Base-by-base conservation (phyloP, 2,888 invertebrate genomes). In the Gerosis bhagava region DNA sequence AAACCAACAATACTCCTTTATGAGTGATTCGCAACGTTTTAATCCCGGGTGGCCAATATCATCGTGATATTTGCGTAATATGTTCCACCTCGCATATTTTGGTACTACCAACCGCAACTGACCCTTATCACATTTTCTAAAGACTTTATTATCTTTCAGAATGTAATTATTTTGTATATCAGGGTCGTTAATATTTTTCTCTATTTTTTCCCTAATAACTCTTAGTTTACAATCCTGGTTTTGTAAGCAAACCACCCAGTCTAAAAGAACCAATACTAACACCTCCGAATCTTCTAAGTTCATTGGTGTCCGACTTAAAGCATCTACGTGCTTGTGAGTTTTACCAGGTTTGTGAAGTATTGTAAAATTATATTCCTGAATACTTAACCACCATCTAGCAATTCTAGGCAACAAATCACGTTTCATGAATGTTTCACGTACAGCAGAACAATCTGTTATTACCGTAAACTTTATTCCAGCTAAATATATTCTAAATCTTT, bases 1-100 rank as follows among this genome's bases (percentile, higher is more conserved):
- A 42, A 81, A 79, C 73, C 75, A 81, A 56, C 75, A 83, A 21
- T 63, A 53, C 21, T 65, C 43, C 28, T 59, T 59, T 6, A 79
- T 53, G 26, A 54, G 45, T 11, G 58, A 39, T 4, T 75, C 24
- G 3, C 70, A 72, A 28, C 65, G 70, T 7, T 75, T 70, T 0
- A 66, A 29, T 0, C 61, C 70, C 44, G 68, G 62, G 45, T 80
- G 73, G 3, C 73, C 73, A 7, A 63, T 46, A n/a, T 73, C 65
- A 28, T 77, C 74, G 31, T 77, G 73, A 25, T 60, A 41, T 24
- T 51, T 53, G 12, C 49, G 50, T 15, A 50, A 7, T 2, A 55
- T 10, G 2, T 43, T 39, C 10, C 32, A 55, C 8, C 49, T 42
- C 1, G 51, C 52, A 11, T 36, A 24, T 28, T 51, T 50, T 7